A percentile compares a stretch with the other conserved stretches of the same genome.
Conservation (phyloP, 2,888 invertebrate species). For the Sclerodermus sp. region DNA sequence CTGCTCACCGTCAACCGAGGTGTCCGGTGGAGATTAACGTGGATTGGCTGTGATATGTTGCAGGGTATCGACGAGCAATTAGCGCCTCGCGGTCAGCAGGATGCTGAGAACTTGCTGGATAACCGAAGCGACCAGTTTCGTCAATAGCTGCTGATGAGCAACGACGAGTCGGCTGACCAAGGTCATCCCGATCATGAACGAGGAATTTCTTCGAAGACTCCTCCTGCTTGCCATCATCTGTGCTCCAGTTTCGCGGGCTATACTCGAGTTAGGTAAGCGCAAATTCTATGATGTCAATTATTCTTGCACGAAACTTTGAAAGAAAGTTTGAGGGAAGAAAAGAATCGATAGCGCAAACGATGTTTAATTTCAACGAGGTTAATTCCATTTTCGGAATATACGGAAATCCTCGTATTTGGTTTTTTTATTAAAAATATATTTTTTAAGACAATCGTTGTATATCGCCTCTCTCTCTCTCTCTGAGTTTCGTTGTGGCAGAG, state of each 20-base stretch:
- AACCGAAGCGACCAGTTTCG: constrained; percentile 31
- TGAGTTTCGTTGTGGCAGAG: no score
- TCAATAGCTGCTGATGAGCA: constrained; percentile 45
- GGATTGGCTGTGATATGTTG: constrained; percentile 20
- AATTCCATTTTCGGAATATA: no score
- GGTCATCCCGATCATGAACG: constrained; percentile 48
- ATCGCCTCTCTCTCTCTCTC: no score
- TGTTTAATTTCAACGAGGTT: no score
- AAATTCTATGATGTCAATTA: no score
- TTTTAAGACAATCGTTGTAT: no score
- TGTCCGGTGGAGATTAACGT: constrained; percentile 25
- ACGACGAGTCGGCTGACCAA: constrained; percentile 40
- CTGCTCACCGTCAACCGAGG: constrained; percentile 4
- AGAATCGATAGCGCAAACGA: no score
- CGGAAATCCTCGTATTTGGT: no score
- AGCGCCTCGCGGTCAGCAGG: constrained; percentile 29
- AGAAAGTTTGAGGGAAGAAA: no score
- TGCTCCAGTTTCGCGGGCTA: constrained; percentile 32
- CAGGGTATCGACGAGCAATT: constrained; percentile 30
- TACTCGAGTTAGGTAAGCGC: constrained; percentile 45
- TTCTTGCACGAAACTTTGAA: no score
- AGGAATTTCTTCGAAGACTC: constrained; percentile 36
- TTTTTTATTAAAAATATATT: no score
- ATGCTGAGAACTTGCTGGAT: constrained; percentile 36
- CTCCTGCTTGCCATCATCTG: constrained; percentile 40